phyloP scores from a whole-genome alignment of 2,797 vertebrate genomes.

The Siniperca undulata region DNA sequence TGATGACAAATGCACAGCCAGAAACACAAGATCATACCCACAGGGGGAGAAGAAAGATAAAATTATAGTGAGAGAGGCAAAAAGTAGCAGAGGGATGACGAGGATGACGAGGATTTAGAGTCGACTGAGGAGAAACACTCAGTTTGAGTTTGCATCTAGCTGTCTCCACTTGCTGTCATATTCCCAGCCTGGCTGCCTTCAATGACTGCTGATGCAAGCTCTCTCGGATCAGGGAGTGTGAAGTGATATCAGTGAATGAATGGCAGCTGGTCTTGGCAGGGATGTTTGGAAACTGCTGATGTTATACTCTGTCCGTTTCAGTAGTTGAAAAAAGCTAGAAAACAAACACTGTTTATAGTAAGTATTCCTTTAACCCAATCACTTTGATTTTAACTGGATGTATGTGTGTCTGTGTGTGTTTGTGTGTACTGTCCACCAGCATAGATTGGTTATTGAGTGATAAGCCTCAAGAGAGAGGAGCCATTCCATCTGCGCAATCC shows the following conservation, averaged over 20 bases:
- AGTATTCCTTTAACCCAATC: background rate
- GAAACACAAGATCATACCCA: constrained; percentile 14
- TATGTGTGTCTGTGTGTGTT: constrained; percentile 16
- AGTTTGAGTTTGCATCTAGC: constrained; percentile 28
- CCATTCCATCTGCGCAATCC: constrained; percentile 42
- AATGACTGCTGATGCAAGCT: constrained; percentile 54
- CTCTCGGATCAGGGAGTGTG: constrained; percentile 35
- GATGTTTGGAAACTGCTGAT: constrained; percentile 34
- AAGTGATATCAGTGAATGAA: constrained; percentile 53
- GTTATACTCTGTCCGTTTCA: constrained; percentile 20
- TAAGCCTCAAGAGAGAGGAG: constrained; percentile 36
- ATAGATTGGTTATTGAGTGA: constrained; percentile 44
- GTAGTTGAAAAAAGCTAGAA: constrained; percentile 14
- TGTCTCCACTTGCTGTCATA: constrained; percentile 14
- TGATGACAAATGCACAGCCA: constrained; percentile 5
- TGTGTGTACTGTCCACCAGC: background rate
- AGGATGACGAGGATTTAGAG: constrained; percentile 22
- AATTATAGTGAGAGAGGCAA: background rate
- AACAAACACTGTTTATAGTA: constrained; percentile 6
- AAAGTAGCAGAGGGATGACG: constrained; percentile 6
- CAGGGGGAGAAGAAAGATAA: background rate
- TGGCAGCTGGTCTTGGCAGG: constrained; percentile 40
- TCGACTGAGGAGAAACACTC: constrained; percentile 38
- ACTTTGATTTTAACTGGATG: background rate
- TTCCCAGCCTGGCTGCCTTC: constrained; percentile 34